Percentiles rank a stretch among this genome's conserved stretches.
These are phyloP conservation scores for Philereme transversata DNA, from an alignment of 2,888 invertebrate species.

Conservation along the genomic window DNA sequence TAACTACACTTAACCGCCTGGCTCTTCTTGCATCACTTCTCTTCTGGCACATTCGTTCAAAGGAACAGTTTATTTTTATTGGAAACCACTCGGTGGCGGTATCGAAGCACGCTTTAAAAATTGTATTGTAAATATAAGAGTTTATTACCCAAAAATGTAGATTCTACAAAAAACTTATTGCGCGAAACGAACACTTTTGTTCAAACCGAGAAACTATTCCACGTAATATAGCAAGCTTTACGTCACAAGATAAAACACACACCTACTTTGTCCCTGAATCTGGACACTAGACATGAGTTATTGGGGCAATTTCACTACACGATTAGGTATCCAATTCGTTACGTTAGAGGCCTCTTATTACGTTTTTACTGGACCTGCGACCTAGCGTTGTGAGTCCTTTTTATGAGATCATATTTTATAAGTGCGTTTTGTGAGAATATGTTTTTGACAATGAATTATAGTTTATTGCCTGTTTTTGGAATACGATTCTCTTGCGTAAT, in stretches of 20 bases:
- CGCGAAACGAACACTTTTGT: neutral
- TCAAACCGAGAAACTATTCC: slow-evolving; percentile 6
- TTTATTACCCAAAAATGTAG: too few species aligned
- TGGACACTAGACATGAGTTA: slow-evolving; percentile 33
- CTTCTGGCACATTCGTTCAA: too few species aligned
- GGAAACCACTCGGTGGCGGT: too few species aligned
- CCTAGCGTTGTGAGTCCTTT: slow-evolving; percentile 27
- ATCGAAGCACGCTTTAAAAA: too few species aligned
- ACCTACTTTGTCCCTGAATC: slow-evolving; percentile 15
- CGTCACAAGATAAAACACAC: slow-evolving; percentile 24
- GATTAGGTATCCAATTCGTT: slow-evolving; percentile 39
- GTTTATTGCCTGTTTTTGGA: neutral
- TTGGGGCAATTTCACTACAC: slow-evolving; percentile 33
- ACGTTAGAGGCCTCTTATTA: slow-evolving; percentile 33
- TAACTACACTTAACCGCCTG: too few species aligned
- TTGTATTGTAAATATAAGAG: too few species aligned
- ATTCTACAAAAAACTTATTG: too few species aligned
- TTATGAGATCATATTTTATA: slow-evolving; percentile 33
- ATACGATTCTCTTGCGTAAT: too few species aligned
- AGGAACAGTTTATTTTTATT: too few species aligned
- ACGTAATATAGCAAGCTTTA: slow-evolving; percentile 14
- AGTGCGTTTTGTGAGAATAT: slow-evolving; percentile 16
- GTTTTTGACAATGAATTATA: slow-evolving; percentile 18
- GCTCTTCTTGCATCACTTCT: too few species aligned
- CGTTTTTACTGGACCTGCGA: slow-evolving; percentile 36